Conservation (phyloP, 2,888 invertebrate species). For the Stenchaetothrips biformis region DNA sequence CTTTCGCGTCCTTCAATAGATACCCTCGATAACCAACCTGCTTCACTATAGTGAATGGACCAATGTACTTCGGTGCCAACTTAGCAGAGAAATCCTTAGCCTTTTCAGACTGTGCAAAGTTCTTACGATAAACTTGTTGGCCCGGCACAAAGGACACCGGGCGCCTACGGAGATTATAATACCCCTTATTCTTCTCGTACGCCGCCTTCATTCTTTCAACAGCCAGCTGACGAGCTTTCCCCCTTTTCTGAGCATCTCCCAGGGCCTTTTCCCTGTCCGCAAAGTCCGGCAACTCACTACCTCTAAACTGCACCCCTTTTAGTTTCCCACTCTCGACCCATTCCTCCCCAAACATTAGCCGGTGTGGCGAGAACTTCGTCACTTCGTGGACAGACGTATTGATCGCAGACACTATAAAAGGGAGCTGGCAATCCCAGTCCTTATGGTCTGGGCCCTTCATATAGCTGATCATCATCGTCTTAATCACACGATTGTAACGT, state of each 20-base stretch:
- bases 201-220: background rate
- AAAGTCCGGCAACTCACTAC: background rate
- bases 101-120: slow-evolving; percentile 29
- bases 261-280: background rate
- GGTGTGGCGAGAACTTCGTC: background rate
- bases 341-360: background rate
- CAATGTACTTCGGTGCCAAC: slow-evolving; percentile 37
- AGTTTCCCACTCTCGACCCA: background rate
- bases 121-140: slow-evolving; percentile 13
- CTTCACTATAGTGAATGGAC: slow-evolving; percentile 34
- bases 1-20: background rate
- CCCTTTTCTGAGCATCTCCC: slow-evolving; percentile 34
- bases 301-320: background rate
- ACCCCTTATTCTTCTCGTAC: background rate
- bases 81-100: slow-evolving; percentile 36
- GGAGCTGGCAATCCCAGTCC: background rate
- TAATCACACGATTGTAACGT: slow-evolving; percentile 40
- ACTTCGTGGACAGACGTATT: background rate
- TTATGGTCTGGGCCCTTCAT: background rate
- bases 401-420: background rate
- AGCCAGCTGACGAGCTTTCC: no score
- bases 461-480: slow-evolving; percentile 39
- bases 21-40: background rate
- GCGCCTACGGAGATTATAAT: slow-evolving; percentile 21
- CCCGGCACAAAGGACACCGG: background rate